Evolutionary conservation across 1,140 invertebrate species (phyloP).

Genomic region (Conopomorpha cramerella): DNA sequence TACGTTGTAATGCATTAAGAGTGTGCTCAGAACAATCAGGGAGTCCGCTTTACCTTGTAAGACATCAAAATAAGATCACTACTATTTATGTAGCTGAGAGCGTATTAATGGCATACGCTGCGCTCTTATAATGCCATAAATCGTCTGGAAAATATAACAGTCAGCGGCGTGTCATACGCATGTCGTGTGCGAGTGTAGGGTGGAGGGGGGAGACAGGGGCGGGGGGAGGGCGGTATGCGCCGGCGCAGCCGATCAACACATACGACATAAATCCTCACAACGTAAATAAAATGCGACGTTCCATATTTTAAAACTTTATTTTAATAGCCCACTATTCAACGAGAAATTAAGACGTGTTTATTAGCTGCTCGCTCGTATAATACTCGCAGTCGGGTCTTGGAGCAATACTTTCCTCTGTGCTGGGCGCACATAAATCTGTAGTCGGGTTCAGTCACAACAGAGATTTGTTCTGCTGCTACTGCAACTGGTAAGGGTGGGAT

Average conservation of each 20-base stretch:
- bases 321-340: constrained; percentile 52
- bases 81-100: constrained; percentile 54
- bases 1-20: too few species aligned
- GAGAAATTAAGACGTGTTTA: constrained; percentile 57
- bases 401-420: too few species aligned
- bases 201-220: too few species aligned
- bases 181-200: too few species aligned
- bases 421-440: constrained; percentile 38
- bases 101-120: constrained; percentile 39
- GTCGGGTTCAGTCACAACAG: constrained; percentile 18
- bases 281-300: constrained; percentile 54
- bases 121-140: constrained; percentile 56
- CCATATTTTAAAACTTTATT: constrained; percentile 57
- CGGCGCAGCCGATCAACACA: constrained; percentile 19
- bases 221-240: constrained; percentile 7
- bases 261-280: constrained; percentile 44
- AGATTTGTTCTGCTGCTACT: constrained; percentile 3
- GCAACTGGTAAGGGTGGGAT: too few species aligned
- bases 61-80: constrained; percentile 56
- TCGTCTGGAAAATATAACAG: constrained; percentile 57
- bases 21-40: too few species aligned
- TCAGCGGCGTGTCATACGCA: constrained; percentile 53
- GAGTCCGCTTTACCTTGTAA: too few species aligned
- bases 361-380: constrained; percentile 41
- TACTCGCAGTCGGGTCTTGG: too few species aligned